Base-by-base conservation (phyloP, 2,888 invertebrate species). In the Plemyria rubiginata region DNA sequence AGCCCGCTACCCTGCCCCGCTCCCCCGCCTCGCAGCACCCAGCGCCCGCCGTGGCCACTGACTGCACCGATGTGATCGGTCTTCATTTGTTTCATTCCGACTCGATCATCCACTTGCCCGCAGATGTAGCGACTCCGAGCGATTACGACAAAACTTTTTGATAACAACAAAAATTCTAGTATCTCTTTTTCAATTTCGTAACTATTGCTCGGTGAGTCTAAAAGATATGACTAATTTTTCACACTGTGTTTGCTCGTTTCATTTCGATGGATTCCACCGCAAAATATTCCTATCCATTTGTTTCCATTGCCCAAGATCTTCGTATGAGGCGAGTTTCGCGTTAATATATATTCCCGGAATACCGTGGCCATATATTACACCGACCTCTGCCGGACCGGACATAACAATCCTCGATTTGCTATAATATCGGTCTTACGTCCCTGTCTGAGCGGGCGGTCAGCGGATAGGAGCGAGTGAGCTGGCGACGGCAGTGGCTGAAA, bases 391-490 rank as follows among this genome's bases (percentile, higher is more conserved):
- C 90, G 89, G 91, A 90, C 93, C 90, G 92, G 93, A 92, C 93
- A 93, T 92, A 93, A 93, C 92, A 92, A 91, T 92, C 90, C 92
- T 91, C 93, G 93, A 93, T 93, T 93, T 93, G 93, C 92, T 92
- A 92, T 93, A 93, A 92, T 92, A 90, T 91, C 84, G 86, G 88
- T 86, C 82, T 84, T 85, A 86, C 82, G 81, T 92, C 92, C 86
- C 80, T 87, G 85, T 88, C 88, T 76, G 81, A 75, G 76, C 75
- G 70, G 74, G 81, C 75, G 79, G 80, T 74, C 77, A 68, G 75
- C 69, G 70, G 65, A 80, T 75, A 79, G 74, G 88, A 82, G 88
- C 70, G 88, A 88, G 88, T 79, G 85, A 84, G 85, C 74, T 76
- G 78, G 48, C 46, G 51, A 36, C 73, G 72, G 74, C 74, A 77